A percentile compares a stretch with the other conserved stretches of the same genome.
These are phyloP conservation scores for Catotricha subobsoleta DNA, from an alignment of 2,888 invertebrate genomes.

Conservation along the genomic window DNA sequence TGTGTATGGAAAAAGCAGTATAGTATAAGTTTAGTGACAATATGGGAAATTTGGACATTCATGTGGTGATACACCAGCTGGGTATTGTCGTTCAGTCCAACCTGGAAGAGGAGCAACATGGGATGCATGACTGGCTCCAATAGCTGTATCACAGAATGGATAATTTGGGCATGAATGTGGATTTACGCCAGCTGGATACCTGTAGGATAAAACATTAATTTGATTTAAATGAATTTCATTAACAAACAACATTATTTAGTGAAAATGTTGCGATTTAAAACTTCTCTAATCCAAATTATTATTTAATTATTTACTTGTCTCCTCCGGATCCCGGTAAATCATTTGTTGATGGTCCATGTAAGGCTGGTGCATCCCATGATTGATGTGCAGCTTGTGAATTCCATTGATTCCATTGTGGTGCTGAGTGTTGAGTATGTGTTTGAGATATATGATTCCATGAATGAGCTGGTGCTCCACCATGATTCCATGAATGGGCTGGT, in stretches of 20 bases:
- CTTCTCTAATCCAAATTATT: too few relatives aligned
- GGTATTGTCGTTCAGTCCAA: constrained; percentile 30
- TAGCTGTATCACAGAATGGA: constrained; percentile 32
- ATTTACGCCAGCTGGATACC: constrained; percentile 31
- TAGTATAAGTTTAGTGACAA: constrained; percentile 14
- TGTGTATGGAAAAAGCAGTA: too few relatives aligned
- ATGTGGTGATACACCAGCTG: constrained; percentile 31
- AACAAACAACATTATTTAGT: too few relatives aligned
- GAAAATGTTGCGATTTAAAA: too few relatives aligned
- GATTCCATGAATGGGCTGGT: too few relatives aligned
- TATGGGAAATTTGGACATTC: constrained; percentile 31
- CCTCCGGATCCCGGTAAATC: constrained; percentile 19
- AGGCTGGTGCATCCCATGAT: constrained; percentile 13
- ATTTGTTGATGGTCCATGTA: constrained; percentile 10
- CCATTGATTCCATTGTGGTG: too few relatives aligned
- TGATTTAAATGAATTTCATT: too few relatives aligned
- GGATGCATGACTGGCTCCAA: constrained; percentile 18
- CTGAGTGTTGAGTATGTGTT: too few relatives aligned
- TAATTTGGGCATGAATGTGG: constrained; percentile 35
- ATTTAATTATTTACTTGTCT: constrained; percentile 9
- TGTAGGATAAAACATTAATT: constrained; percentile 15
- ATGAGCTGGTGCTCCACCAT: too few relatives aligned
- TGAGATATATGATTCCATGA: too few relatives aligned
- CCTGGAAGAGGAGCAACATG: constrained; percentile 29
- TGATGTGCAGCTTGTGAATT: too few relatives aligned